phyloP scores from a whole-genome alignment of 2,888 invertebrate genomes.

The Omphaloscelis lunosa region DNA sequence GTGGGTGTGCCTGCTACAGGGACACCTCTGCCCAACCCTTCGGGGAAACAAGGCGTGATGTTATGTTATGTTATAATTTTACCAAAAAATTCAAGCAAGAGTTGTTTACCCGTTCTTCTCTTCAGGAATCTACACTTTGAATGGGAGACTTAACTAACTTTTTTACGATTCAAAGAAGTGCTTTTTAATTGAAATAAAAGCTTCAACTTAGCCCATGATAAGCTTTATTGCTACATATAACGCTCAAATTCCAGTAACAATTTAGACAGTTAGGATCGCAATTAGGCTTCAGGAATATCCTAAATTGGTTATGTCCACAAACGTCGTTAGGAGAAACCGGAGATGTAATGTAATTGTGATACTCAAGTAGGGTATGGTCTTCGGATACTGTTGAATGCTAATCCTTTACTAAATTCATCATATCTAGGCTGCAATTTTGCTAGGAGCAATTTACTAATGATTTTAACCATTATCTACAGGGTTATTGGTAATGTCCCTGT shows the following conservation, averaged over 20 bases:
- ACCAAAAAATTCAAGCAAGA: too few species aligned
- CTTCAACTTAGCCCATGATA: neutral
- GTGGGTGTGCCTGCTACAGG: too few species aligned
- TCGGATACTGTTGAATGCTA: neutral
- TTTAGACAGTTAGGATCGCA: constrained; percentile 15
- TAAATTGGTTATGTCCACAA: constrained; percentile 28
- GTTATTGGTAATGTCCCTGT: too few species aligned
- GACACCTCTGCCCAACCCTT: too few species aligned
- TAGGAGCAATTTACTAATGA: neutral
- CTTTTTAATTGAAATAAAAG: constrained; percentile 15
- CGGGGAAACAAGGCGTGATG: too few species aligned
- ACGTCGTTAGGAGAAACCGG: constrained; percentile 12
- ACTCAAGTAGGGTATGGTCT: neutral
- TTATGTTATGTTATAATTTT: too few species aligned
- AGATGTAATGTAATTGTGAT: constrained; percentile 31
- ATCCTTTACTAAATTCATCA: constrained; percentile 4
- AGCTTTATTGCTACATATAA: constrained; percentile 16
- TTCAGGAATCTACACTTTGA: neutral
- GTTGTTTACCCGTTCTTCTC: neutral
- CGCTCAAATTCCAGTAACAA: constrained; percentile 19
- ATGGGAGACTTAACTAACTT: neutral
- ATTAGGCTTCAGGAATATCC: constrained; percentile 18
- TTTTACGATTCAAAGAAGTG: constrained; percentile 19
- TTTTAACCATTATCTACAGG: neutral
- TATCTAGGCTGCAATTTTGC: neutral